Conservation (phyloP, 2,888 invertebrate genomes). For the Keiferia lycopersicella region DNA sequence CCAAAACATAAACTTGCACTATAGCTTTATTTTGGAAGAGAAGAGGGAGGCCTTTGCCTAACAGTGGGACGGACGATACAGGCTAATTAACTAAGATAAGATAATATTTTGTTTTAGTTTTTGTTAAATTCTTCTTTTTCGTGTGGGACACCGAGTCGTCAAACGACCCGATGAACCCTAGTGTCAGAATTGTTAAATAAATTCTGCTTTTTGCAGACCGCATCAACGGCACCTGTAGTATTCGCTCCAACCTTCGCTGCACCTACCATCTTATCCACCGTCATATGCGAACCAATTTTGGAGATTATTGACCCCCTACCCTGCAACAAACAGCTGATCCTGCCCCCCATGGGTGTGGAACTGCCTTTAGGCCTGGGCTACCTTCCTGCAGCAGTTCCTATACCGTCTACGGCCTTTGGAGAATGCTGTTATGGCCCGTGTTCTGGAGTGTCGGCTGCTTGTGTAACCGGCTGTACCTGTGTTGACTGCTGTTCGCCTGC, state of each 20-base stretch:
- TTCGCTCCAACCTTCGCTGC: background rate
- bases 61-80: no score
- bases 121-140: no score
- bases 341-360: conserved; percentile 49
- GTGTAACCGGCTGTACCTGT: conserved; percentile 14
- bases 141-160: no score
- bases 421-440: conserved; percentile 20
- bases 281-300: background rate
- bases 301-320: conserved; percentile 2
- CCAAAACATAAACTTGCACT: no score
- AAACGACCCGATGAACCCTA: no score
- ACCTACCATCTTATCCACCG: background rate
- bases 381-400: conserved; percentile 44
- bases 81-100: no score
- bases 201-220: background rate
- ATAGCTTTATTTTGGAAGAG: no score
- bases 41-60: no score
- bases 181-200: background rate
- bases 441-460: conserved; percentile 18
- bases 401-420: conserved; percentile 44
- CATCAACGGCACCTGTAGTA: background rate
- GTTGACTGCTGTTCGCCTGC: conserved; percentile 33
- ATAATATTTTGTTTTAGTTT: no score
- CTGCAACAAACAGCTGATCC: conserved; percentile 41
- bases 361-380: conserved; percentile 51